Evolutionary conservation across 1,140 invertebrate species (phyloP), one percentile per base, ranked within the genome.

Genomic region (Manduca sexta): DNA sequence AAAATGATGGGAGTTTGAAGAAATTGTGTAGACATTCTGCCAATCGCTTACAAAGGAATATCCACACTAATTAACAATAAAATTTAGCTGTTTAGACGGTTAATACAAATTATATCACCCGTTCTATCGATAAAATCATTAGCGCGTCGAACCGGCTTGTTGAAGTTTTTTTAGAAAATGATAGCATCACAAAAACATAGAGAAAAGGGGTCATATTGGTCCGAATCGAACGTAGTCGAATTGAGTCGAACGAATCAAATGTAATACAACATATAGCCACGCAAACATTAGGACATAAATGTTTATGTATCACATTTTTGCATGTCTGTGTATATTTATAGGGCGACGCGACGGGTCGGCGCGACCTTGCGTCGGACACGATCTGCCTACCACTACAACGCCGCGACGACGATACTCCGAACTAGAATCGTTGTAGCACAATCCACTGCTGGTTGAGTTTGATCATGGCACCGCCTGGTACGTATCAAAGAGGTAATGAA

Each of bases 271-370:
- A 45, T n/a, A n/a, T 46, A 33, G 45, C 35, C 47, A 50, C 53
- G 50, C 54, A 26, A 3, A 60, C 50, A 56, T 56, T 63, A 63
- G 55, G 52, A 59, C 52, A 58, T 59, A 63, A 60, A 59, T 64
- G 64, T 70, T 61, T 69, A 64, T 69, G 57, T 72, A 68, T 58
- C 52, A 60, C 57, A 79, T 74, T 74, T 82, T 76, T 76, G 69
- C 65, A 74, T 76, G 72, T 79, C 74, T 80, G 72, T 45, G 72
- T 82, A 59, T 83, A 79, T 80, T 79, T 79, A 72, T 83, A 81
- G 61, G 56, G 45, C 75, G 77, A 55, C 76, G 76, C 69, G 76
- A 68, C 79, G 69, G 65, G 58, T n/a, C 72, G 61, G 43, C 44
- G 58, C 73, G 75, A 83, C 79, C 79, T 83, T 83, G 79, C 57